Evolutionary conservation across 1,140 invertebrate genomes (phyloP).

Genomic region (Ceratitis capitata): DNA sequence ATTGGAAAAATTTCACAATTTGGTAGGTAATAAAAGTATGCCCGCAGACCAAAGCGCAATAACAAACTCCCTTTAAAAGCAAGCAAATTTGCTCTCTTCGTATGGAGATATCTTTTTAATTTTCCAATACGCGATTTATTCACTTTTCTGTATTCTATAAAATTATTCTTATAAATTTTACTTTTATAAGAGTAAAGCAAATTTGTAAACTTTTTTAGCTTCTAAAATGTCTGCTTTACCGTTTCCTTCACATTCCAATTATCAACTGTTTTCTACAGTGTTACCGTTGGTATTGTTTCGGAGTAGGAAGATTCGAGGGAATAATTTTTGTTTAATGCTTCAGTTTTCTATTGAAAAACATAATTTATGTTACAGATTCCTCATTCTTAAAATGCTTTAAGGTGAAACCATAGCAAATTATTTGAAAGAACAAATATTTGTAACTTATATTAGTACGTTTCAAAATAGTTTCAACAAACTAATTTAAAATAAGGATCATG

Average conservation of each 20-base stretch:
- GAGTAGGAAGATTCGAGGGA: no score
- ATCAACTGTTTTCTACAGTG: neutral
- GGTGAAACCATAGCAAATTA: no score
- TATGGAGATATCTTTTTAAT: neutral
- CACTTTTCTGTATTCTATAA: neutral
- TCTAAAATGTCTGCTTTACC: neutral
- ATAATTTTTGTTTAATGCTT: no score
- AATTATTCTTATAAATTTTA: neutral
- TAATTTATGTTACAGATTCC: no score
- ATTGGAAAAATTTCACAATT: neutral
- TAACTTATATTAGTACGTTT: no score
- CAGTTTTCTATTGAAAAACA: no score
- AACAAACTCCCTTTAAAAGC: neutral
- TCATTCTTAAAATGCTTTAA: no score
- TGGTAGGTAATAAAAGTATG: constrained; percentile 2
- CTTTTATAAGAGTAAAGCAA: neutral
- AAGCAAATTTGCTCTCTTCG: neutral
- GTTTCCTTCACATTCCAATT: neutral
- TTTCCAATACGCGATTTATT: neutral
- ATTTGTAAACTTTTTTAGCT: neutral
- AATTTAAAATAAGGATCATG: no score
- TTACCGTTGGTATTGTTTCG: no score
- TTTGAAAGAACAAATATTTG: no score
- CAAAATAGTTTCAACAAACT: no score
- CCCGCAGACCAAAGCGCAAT: neutral